Evolutionary conservation across 2,797 vertebrate species (phyloP).

Genomic region (Zalophus californianus): DNA sequence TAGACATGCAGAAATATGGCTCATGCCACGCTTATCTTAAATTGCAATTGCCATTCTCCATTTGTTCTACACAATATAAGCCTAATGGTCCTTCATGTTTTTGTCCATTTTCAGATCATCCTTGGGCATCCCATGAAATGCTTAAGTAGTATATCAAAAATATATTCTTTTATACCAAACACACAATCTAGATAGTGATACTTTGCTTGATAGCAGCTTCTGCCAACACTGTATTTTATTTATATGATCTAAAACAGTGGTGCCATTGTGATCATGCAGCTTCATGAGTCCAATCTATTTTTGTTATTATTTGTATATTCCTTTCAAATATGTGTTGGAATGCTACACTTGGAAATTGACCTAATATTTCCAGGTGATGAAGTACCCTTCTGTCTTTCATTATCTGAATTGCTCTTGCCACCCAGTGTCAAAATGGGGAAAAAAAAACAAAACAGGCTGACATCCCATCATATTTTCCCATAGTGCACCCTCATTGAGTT

Average conservation of each 20-base stretch:
- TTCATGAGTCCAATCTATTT: conserved; percentile 25
- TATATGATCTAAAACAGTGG: conserved; percentile 17
- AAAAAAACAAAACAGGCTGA: conserved; percentile 85
- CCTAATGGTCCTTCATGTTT: conserved; percentile 57
- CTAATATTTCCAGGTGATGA: conserved; percentile 82
- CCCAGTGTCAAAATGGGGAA: conserved; percentile 86
- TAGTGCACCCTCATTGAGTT: conserved; percentile 92
- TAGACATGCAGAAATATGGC: background rate
- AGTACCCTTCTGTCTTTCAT: conserved; percentile 68
- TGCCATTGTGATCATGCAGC: background rate
- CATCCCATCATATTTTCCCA: conserved; percentile 90
- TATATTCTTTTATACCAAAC: background rate
- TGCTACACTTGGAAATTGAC: conserved; percentile 78
- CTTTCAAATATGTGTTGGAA: conserved; percentile 50
- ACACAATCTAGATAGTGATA: conserved; percentile 36
- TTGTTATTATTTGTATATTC: conserved; percentile 22
- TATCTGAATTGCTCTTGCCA: conserved; percentile 88
- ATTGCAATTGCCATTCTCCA: background rate
- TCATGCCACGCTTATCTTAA: background rate
- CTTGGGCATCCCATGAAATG: conserved; percentile 16
- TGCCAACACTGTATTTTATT: conserved; percentile 37
- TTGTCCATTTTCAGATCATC: conserved; percentile 42
- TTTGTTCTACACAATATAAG: conserved; percentile 22
- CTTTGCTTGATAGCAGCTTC: conserved; percentile 30
- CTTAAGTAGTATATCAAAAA: conserved; percentile 58